Conservation (phyloP, 1,140 invertebrate genomes). For the Drosophila neocordata region DNA sequence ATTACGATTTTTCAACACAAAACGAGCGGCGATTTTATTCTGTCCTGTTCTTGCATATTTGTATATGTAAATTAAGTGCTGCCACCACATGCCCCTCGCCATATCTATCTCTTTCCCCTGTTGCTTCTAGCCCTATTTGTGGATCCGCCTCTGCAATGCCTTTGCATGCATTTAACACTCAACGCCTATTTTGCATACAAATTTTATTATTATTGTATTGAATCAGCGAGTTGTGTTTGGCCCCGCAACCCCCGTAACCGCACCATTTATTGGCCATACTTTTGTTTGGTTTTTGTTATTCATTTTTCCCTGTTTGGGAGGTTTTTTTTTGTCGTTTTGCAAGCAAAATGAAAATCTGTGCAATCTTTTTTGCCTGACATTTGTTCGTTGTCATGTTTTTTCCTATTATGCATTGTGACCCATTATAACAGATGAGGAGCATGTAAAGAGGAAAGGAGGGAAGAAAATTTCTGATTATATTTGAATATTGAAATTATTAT, state of each 20-base stretch:
- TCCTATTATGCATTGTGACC: constrained; percentile 19
- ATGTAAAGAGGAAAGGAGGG: no score
- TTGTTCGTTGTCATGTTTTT: constrained; percentile 74
- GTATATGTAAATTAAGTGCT: constrained; percentile 63
- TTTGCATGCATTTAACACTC: constrained; percentile 78
- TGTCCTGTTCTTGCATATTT: constrained; percentile 60
- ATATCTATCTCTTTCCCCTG: not conserved
- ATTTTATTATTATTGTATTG: constrained; percentile 79
- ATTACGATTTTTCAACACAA: constrained; percentile 72
- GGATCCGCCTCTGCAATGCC: constrained; percentile 30
- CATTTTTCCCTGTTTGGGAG: constrained; percentile 25
- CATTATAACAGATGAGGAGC: constrained; percentile 28
- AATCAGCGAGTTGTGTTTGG: constrained; percentile 22
- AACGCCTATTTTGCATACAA: constrained; percentile 80
- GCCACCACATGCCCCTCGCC: not conserved
- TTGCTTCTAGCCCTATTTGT: constrained; percentile 8
- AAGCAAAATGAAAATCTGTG: constrained; percentile 73
- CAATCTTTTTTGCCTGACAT: constrained; percentile 69
- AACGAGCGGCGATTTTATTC: constrained; percentile 14
- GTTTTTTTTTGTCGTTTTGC: constrained; percentile 40
- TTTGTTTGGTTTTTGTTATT: constrained; percentile 36
- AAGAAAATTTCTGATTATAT: not conserved
- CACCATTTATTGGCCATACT: constrained; percentile 30
- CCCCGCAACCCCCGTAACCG: not conserved
- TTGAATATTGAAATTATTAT: constrained; percentile 5